These are phyloP conservation scores for Saxidomus purpurata DNA, from an alignment of 1,140 invertebrate species.

Conservation along the genomic window DNA sequence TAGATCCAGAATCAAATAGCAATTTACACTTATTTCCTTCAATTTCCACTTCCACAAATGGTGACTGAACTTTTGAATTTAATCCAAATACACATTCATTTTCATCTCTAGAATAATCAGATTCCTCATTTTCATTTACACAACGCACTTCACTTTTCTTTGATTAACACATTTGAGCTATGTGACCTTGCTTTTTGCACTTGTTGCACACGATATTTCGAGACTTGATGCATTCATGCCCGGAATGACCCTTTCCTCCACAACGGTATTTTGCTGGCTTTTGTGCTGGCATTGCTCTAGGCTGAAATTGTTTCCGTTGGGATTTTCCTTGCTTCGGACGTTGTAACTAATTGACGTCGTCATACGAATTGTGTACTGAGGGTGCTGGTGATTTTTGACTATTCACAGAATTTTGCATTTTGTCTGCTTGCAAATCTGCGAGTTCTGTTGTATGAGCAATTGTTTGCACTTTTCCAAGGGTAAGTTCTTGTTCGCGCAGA, in stretches of 20 bases:
- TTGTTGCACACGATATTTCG: no score
- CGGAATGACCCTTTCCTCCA: not conserved
- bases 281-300: not conserved
- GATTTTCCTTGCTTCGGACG: not conserved
- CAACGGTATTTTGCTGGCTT: slow-evolving; percentile 12
- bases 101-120: not conserved
- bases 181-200: no score
- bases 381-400: not conserved
- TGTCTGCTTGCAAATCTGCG: not conserved
- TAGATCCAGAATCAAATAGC: no score
- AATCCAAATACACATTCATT: no score
- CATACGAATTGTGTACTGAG: not conserved
- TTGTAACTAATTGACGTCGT: not conserved
- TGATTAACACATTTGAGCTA: not conserved
- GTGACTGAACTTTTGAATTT: no score
- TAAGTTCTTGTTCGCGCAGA: not conserved
- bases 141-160: not conserved
- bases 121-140: not conserved
- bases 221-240: no score
- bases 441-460: not conserved
- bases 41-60: no score
- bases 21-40: no score
- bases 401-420: not conserved
- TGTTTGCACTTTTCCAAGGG: not conserved
- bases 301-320: not conserved